Evolutionary conservation across 2,888 invertebrate genomes (phyloP), one percentile per base, ranked within the genome.

Genomic region (Troides oblongomaculatus): DNA sequence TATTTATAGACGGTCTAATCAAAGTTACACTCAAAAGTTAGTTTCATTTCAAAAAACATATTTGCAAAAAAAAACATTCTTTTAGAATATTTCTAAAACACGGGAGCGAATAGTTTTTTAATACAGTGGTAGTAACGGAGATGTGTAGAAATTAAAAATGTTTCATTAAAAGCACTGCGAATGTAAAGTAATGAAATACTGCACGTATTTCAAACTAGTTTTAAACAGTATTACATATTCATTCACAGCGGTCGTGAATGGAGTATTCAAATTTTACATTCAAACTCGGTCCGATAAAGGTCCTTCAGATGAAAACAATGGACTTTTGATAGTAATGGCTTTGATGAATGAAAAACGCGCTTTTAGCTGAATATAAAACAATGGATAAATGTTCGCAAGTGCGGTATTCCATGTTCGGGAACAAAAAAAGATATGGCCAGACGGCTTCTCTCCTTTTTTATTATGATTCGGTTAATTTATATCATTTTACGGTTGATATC

Each of bases 281-380:
- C 62, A 66, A 62, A 59, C 66, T 70, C 62, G 65, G 70, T 59
- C 66, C 70, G 58, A 70, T 70, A 70, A 66, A 66, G 66, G 70
- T 70, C 70, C 70, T 70, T 66, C 70, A 21, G 63, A 58, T 69
- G 65, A 53, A 70, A 70, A 70, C 70, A 70, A 70, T 70, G 53
- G 70, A 70, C 66, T 70, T 70, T 70, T 66, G 66, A 70, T 70
- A 62, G 65, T 70, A 70, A 66, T 66, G 63, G 63, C 62, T 66
- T 70, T 63, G 62, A 59, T 70, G 70, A 70, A 70, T 70, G 70
- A 39, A 70, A 70, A 70, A 66, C 66, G 66, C 70, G 66, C 64
- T 66, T 66, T 61, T 66, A 66, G 62, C 63, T 66, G 63, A 66
- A 70, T 61, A 39, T 70, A 60, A 70, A 70, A 70, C 70, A 70